These are phyloP conservation scores for Corythornis vintsioides DNA, from an alignment of 2,113 vertebrate species.

Conservation along the genomic window DNA sequence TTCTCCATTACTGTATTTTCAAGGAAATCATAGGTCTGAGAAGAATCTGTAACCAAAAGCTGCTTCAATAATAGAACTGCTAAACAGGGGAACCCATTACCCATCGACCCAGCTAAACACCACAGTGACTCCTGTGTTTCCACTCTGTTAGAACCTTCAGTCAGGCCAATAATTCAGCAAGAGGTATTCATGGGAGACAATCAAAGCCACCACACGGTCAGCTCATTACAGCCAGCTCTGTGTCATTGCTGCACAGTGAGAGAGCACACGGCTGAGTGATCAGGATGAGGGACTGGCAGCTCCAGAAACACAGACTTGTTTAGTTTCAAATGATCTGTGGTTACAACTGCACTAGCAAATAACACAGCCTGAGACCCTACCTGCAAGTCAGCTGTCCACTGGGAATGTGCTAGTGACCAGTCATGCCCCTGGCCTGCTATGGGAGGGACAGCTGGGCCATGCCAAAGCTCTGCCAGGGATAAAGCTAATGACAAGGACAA, in stretches of 20 bases:
- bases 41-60: constrained; percentile 18
- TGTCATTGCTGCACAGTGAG: background rate
- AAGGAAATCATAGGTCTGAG: background rate
- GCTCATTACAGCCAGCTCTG: background rate
- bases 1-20: background rate
- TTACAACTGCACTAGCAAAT: background rate
- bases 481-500: background rate
- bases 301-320: background rate
- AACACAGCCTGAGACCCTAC: background rate
- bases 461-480: background rate
- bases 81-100: background rate
- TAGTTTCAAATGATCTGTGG: background rate
- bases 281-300: background rate
- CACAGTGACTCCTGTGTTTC: background rate
- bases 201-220: background rate
- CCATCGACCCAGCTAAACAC: constrained; percentile 9
- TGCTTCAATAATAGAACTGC: background rate
- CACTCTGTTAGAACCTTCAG: background rate
- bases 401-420: background rate
- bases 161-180: background rate
- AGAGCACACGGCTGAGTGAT: background rate
- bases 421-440: background rate
- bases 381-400: background rate
- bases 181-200: background rate
- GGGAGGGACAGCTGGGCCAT: background rate